These are phyloP conservation scores for Hypercompe scribonia DNA, from an alignment of 2,888 invertebrate genomes.

Conservation along the genomic window DNA sequence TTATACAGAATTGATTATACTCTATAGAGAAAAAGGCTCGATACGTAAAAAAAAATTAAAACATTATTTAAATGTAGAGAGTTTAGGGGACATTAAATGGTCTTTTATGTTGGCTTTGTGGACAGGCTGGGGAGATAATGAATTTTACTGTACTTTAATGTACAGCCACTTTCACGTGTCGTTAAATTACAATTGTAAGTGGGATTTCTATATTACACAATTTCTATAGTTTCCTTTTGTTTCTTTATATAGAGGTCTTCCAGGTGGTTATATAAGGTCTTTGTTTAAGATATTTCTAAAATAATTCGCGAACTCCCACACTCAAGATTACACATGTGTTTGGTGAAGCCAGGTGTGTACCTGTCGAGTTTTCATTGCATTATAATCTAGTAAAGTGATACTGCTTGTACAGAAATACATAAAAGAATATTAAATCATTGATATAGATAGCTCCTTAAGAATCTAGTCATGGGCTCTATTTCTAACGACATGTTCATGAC, in stretches of 20 bases:
- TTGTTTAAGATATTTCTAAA: constrained; percentile 24
- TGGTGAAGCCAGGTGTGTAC: background rate
- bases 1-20: background rate
- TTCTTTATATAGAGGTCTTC: constrained; percentile 16
- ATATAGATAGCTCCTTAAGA: background rate
- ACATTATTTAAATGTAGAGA: background rate
- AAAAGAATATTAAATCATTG: background rate
- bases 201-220: constrained; percentile 28
- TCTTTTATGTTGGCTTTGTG: background rate
- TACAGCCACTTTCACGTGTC: constrained; percentile 3
- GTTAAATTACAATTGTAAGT: constrained; percentile 4
- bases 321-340: constrained; percentile 6
- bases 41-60: background rate
- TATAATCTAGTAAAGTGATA: background rate
- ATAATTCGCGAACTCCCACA: constrained; percentile 25
- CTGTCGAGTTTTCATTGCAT: background rate
- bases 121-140: background rate
- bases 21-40: background rate
- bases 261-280: constrained; percentile 30
- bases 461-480: background rate
- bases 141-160: background rate
- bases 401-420: background rate
- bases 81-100: background rate
- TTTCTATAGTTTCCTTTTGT: constrained; percentile 28
- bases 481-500: background rate